phyloP scores from a whole-genome alignment of 2,797 vertebrate species.

The Picus viridis region DNA sequence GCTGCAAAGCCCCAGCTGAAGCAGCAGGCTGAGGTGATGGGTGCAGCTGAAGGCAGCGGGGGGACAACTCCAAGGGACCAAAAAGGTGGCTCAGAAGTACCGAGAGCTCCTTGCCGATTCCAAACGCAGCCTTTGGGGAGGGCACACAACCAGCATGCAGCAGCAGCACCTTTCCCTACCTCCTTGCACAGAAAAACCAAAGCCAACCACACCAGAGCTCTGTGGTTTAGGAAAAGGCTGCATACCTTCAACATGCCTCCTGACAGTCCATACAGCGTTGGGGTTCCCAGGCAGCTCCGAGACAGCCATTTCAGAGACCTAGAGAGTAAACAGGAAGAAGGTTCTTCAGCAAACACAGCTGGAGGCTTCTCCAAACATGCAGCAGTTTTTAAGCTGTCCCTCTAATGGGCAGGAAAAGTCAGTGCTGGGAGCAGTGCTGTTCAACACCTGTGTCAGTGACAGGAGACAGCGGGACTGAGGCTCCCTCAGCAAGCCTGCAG shows the following conservation, averaged over 20 bases:
- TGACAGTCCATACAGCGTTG: slow-evolving; percentile 99
- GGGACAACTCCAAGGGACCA: background rate
- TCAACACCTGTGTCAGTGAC: too few species aligned
- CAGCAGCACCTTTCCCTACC: background rate
- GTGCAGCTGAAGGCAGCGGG: background rate
- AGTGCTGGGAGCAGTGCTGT: too few species aligned
- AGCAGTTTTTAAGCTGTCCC: background rate
- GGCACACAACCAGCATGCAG: background rate
- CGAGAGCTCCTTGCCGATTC: background rate
- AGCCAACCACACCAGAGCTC: background rate
- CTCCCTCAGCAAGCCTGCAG: too few species aligned
- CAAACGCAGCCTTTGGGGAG: background rate
- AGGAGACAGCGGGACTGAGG: too few species aligned
- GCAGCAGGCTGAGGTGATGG: background rate
- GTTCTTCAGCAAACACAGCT: slow-evolving; percentile 8
- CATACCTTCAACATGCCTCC: slow-evolving; percentile 96
- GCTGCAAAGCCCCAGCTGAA: background rate
- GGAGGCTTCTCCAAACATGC: background rate
- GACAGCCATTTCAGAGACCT: slow-evolving; percentile 99
- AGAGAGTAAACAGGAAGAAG: slow-evolving; percentile 44
- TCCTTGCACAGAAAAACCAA: background rate
- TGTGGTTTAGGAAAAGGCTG: background rate
- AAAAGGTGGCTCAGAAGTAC: background rate
- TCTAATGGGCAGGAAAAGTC: background rate
- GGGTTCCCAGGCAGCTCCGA: slow-evolving; percentile 99